A percentile compares a stretch with the other conserved stretches of the same genome.
Evolutionary conservation across 2,797 vertebrate genomes (phyloP).

Genomic region (Pantherophis vulpinus): DNA sequence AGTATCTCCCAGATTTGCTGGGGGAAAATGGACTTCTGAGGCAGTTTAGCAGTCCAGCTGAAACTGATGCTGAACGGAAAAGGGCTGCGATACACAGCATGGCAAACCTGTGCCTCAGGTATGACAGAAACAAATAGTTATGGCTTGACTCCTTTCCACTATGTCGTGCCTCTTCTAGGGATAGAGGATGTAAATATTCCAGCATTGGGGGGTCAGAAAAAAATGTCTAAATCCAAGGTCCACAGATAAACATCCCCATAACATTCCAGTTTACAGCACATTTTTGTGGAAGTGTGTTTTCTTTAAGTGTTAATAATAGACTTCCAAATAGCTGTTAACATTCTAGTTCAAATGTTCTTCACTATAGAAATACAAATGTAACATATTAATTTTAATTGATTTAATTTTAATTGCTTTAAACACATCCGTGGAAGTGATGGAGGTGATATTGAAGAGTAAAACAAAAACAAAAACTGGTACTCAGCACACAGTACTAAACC

Average conservation of each 20-base stretch:
- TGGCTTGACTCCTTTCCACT: not conserved
- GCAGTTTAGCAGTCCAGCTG: conserved; percentile 74
- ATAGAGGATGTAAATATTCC: not conserved
- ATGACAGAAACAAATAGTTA: not conserved
- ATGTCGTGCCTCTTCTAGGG: not conserved
- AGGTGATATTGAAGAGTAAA: not conserved
- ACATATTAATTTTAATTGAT: not conserved
- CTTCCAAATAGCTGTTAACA: not conserved
- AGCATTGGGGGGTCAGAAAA: not conserved
- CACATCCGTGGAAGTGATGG: not conserved
- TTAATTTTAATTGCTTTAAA: not conserved
- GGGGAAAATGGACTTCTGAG: conserved; percentile 80
- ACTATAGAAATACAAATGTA: not conserved
- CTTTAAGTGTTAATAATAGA: not conserved
- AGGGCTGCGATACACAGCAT: conserved; percentile 87
- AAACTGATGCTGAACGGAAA: conserved; percentile 81
- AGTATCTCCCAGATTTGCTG: conserved; percentile 85
- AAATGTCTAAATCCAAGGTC: not conserved
- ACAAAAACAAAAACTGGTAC: not conserved
- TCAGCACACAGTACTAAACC: not conserved
- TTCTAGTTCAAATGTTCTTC: not conserved
- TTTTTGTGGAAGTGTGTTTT: not conserved
- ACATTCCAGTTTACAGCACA: too few relatives aligned
- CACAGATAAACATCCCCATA: accelerated
- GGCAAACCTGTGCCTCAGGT: conserved; percentile 94